Evolutionary conservation across 2,113 vertebrate genomes (phyloP), one percentile per base, ranked within the genome.

Genomic region (Leptocoma aspasia): DNA sequence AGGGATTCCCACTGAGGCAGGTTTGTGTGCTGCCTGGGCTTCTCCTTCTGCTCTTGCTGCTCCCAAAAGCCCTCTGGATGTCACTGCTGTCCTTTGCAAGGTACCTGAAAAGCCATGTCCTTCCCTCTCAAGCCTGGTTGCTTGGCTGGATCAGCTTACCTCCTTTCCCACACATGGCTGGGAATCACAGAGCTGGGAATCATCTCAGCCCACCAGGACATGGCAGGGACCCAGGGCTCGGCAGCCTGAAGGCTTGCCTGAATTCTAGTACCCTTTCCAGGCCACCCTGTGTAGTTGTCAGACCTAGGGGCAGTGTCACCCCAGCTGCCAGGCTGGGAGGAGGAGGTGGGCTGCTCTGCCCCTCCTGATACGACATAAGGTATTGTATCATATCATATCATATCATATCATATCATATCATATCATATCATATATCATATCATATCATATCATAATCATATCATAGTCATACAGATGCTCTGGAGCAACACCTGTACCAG

Each of bases 171-270:
- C 5, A 6, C 47, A 6, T 1, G 3, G 10, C 22, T 60, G 42
- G 17, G 42, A 17, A 37, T 18, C 28, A 27, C 2, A 1, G 56
- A 57, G 11, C 16, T 73, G 12, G 41, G 10, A 8, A 16, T 75
- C 23, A 6, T 23, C 9, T 7, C 12, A 13, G 17, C 8, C 22
- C 3, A 1, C 4, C 1, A 11, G 44, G 21, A 54, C 9, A 4
- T 1, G 3, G 8, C 13, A 50, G 47, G 27, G 17, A 31, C 7
- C 8, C 0, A 0, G 26, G 22, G 5, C 56, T 66, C 1, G 0
- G 31, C 31, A 53, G 39, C 10, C 22, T 11, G 2, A 20, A 19
- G 37, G 21, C 23, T 70, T 42, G 13, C 31, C 27, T 15, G 24
- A 10, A 49, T 66, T 21, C 39, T 18, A 28, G 28, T 30, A 35